Evolutionary conservation across 2,113 vertebrate genomes (phyloP).

Genomic region (Hippoglossus stenolepis): DNA sequence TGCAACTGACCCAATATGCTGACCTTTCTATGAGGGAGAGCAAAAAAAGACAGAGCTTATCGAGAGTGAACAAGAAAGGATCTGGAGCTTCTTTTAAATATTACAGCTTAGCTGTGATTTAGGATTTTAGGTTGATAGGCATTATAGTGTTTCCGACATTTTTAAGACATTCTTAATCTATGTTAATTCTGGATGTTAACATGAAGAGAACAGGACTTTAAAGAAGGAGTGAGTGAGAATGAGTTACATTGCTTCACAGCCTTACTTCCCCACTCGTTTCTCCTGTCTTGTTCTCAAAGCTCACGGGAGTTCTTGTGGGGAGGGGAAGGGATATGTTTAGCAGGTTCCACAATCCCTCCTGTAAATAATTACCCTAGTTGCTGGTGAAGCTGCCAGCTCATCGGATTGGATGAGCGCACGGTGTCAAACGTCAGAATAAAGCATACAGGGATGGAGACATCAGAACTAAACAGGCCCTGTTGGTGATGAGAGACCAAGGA

Average conservation of each 20-base stretch:
- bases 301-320: conserved; percentile 52
- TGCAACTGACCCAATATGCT: conserved; percentile 11
- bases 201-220: conserved; percentile 6
- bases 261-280: conserved; percentile 13
- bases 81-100: conserved; percentile 3
- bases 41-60: conserved; percentile 23
- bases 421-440: conserved; percentile 41
- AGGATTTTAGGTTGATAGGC: background rate
- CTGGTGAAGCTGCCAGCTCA: conserved; percentile 52
- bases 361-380: conserved; percentile 75
- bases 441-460: conserved; percentile 10
- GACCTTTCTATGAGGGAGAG: background rate
- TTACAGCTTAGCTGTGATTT: background rate
- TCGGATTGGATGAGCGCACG: conserved; percentile 22
- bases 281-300: conserved; percentile 48
- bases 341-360: conserved; percentile 65
- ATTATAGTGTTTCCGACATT: conserved; percentile 30
- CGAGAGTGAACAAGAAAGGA: conserved; percentile 9
- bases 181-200: background rate
- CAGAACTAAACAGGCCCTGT: conserved; percentile 1
- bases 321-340: conserved; percentile 74
- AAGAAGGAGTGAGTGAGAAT: conserved; percentile 17
- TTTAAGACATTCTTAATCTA: conserved; percentile 8
- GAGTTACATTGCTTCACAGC: conserved; percentile 38
- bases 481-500: conserved; percentile 6